phyloP scores from a whole-genome alignment of 2,113 vertebrate genomes.

The Psophia crepitans region DNA sequence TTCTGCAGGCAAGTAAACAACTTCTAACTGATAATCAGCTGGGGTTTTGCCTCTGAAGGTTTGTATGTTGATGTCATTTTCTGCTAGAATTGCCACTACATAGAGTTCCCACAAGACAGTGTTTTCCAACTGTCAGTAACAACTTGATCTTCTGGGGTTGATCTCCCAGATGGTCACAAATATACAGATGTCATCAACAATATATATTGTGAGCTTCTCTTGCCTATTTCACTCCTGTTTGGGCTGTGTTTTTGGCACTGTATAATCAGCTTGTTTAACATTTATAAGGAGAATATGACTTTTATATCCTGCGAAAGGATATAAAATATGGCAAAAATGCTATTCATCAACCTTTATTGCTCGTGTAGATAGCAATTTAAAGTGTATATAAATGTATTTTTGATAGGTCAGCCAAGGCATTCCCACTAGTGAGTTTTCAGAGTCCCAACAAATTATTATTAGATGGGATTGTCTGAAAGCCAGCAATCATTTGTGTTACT shows the following conservation, averaged over 20 bases:
- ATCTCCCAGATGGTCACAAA: constrained; percentile 20
- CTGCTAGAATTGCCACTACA: constrained; percentile 19
- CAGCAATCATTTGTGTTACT: not conserved
- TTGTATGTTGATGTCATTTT: constrained; percentile 34
- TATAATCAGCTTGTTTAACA: not conserved
- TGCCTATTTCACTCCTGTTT: not conserved
- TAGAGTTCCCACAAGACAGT: not conserved
- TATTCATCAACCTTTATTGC: not conserved
- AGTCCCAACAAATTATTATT: not conserved
- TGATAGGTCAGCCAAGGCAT: not conserved
- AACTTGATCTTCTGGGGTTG: not conserved
- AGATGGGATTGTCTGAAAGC: not conserved
- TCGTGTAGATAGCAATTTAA: not conserved
- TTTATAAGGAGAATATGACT: not conserved
- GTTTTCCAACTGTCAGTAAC: not conserved
- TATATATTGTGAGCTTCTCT: not conserved
- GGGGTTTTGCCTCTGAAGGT: constrained; percentile 25
- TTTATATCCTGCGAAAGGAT: not conserved
- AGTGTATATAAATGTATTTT: not conserved
- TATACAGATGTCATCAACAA: not conserved
- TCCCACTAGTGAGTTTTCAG: not conserved
- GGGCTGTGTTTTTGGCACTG: not conserved
- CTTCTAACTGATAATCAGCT: constrained; percentile 10
- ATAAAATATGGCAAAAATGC: not conserved
- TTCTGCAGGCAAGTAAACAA: constrained; percentile 20